These are phyloP conservation scores for Fregetta grallaria DNA, from an alignment of 2,113 vertebrate species.

Conservation along the genomic window DNA sequence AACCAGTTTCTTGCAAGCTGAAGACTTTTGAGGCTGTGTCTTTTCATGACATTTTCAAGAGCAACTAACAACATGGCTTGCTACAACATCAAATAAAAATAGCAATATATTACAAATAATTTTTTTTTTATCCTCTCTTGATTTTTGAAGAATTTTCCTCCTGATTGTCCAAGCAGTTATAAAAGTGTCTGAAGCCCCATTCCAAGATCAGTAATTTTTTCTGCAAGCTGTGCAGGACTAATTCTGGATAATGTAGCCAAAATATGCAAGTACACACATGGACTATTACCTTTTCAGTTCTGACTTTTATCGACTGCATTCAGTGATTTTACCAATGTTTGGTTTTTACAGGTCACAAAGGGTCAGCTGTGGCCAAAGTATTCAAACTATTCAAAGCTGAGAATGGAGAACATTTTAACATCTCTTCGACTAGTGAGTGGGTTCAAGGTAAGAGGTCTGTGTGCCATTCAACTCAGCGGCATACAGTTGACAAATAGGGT, in stretches of 20 bases:
- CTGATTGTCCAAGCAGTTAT: not conserved
- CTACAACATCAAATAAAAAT: not conserved
- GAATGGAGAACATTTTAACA: conserved; percentile 83
- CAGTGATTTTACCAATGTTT: not conserved
- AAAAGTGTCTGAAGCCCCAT: not conserved
- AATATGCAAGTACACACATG: not conserved
- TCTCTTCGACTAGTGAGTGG: conserved; percentile 90
- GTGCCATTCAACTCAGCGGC: not conserved
- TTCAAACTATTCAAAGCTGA: conserved; percentile 80
- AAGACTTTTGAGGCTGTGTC: not conserved
- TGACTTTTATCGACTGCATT: not conserved
- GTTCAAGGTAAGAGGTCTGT: conserved; percentile 84
- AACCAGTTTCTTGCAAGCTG: not conserved
- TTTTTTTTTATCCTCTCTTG: not conserved
- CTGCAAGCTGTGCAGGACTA: not conserved
- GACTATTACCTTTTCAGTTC: not conserved
- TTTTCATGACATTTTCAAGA: not conserved
- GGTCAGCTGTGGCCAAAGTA: conserved; percentile 84
- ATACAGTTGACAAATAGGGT: not conserved
- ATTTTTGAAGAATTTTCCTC: not conserved
- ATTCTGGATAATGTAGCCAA: not conserved
- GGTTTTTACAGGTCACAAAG: conserved; percentile 79
- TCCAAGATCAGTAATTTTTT: not conserved
- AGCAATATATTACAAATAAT: not conserved
- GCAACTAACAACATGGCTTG: not conserved